phyloP scores from a whole-genome alignment of 2,888 invertebrate genomes.

The Orchesella flavescens region DNA sequence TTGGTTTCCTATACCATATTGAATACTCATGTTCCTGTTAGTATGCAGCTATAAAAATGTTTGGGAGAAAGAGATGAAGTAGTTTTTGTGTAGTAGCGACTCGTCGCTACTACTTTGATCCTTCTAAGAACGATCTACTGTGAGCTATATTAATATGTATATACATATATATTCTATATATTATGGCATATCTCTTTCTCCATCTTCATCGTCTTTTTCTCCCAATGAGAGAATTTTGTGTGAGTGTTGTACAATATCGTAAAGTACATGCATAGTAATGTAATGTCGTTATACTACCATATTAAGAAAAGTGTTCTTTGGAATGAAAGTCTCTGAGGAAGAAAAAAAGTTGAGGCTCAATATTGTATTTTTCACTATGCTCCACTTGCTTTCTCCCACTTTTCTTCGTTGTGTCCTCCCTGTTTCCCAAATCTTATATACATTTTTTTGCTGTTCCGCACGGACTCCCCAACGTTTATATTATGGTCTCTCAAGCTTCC shows the following conservation, averaged over 20 bases:
- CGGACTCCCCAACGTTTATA: conserved; percentile 12
- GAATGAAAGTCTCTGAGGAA: background rate
- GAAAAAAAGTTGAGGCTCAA: background rate
- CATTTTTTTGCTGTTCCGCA: background rate
- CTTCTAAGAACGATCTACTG: too few species aligned
- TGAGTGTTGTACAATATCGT: too few species aligned
- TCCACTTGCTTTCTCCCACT: background rate
- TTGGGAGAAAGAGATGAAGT: conserved; percentile 35
- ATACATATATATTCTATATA: too few species aligned
- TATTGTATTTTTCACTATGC: conserved; percentile 4
- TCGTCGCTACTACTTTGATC: background rate
- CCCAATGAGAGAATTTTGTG: background rate
- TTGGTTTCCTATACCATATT: background rate
- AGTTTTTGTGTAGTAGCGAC: conserved; percentile 6
- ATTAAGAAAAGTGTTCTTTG: background rate
- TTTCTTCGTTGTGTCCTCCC: background rate
- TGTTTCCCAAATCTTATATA: background rate
- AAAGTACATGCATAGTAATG: background rate
- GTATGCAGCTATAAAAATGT: conserved; percentile 16
- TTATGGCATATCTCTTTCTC: too few species aligned
- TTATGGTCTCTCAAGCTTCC: conserved; percentile 20
- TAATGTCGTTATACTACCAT: too few species aligned
- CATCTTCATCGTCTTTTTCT: background rate
- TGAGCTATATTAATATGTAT: too few species aligned
- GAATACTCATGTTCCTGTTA: background rate